Conservation (phyloP, 92 coral and sea anemone genomes). For the Heliopora coerulea region DNA sequence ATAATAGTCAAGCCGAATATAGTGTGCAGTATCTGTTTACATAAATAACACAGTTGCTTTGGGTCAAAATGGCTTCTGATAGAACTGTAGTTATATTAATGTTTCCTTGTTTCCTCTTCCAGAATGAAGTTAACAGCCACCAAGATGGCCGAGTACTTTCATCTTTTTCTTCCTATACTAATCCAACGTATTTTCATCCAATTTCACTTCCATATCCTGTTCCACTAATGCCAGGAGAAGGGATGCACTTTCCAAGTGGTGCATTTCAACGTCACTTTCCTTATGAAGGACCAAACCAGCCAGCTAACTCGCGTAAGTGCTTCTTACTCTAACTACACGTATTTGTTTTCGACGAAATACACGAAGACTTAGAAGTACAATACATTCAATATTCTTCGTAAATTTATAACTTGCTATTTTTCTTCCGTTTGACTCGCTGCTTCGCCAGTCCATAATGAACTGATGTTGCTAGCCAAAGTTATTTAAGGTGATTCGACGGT, state of each 20-base stretch:
- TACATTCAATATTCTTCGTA: no score
- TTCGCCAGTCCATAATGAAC: no score
- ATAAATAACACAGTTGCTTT: no score
- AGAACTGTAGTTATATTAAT: background rate
- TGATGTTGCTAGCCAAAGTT: no score
- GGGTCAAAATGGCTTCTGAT: no score
- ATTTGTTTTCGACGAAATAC: background rate
- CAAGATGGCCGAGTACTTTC: background rate
- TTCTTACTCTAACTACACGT: no score
- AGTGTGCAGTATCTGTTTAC: no score
- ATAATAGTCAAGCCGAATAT: no score
- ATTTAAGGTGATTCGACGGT: no score
- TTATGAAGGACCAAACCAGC: background rate
- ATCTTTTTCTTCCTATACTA: background rate
- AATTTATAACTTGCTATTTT: no score
- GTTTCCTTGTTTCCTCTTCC: background rate
- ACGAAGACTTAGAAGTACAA: no score
- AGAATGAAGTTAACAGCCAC: background rate
- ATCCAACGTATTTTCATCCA: background rate
- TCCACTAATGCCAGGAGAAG: background rate
- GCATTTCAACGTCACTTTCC: slow-evolving; percentile 10
- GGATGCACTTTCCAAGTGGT: background rate
- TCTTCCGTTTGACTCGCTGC: no score
- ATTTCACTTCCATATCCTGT: background rate
- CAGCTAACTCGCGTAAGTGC: background rate